phyloP scores from a whole-genome alignment of 1,140 invertebrate genomes.

The Cydia fagiglandana region DNA sequence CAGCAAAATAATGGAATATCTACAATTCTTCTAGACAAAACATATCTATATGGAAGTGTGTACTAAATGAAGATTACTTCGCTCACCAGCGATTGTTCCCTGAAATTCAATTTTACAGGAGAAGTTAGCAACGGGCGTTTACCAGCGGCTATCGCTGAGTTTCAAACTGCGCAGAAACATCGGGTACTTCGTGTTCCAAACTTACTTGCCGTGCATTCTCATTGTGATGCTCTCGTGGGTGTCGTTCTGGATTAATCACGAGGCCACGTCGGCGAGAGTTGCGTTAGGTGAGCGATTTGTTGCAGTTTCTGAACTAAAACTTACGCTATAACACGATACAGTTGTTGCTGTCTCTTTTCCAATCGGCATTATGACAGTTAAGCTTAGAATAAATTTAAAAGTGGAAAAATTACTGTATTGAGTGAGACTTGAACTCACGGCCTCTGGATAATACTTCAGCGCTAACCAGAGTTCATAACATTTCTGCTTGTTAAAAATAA shows the following conservation, averaged over 20 bases:
- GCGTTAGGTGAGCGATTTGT: conserved; percentile 80
- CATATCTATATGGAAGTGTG: background rate
- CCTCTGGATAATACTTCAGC: too few relatives aligned
- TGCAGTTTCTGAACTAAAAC: background rate
- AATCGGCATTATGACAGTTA: background rate
- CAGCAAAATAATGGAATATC: too few relatives aligned
- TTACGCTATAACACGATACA: too few relatives aligned
- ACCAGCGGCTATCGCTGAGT: conserved; percentile 95
- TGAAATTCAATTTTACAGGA: conserved; percentile 78
- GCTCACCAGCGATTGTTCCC: background rate
- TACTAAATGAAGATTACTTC: background rate
- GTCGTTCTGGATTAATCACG: conserved; percentile 97
- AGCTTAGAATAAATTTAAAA: too few relatives aligned
- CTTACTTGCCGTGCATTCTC: conserved; percentile 95
- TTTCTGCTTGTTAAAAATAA: too few relatives aligned
- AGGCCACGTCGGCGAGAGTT: conserved; percentile 89
- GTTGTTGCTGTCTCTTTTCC: too few relatives aligned
- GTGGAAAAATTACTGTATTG: too few relatives aligned
- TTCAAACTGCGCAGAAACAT: conserved; percentile 95
- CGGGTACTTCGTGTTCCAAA: conserved; percentile 96
- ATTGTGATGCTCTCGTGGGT: conserved; percentile 98
- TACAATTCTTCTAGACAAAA: too few relatives aligned
- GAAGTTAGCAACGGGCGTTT: conserved; percentile 92
- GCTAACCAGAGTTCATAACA: too few relatives aligned
- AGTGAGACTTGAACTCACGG: too few relatives aligned